Percentiles rank a stretch among this genome's conserved stretches.
Conservation (phyloP, 2,113 vertebrate genomes). For the Hipposideros armiger region DNA sequence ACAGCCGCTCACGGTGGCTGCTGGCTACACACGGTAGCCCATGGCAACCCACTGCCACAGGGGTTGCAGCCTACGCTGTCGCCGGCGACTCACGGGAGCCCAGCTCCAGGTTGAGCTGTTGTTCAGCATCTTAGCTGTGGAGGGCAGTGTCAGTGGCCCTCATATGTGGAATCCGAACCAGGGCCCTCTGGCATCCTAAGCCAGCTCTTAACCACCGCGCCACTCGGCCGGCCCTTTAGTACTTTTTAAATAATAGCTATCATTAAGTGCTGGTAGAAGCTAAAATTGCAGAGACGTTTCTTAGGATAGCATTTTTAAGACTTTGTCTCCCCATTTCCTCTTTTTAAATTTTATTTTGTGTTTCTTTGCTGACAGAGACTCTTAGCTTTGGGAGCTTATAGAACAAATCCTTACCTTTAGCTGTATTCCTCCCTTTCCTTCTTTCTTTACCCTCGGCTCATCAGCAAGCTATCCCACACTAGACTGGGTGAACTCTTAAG, state of each 20-base stretch:
- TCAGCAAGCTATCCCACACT: neutral
- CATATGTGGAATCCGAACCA: too few relatives aligned
- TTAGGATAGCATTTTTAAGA: conserved; percentile 4
- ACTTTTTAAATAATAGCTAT: conserved; percentile 7
- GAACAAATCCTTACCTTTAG: neutral
- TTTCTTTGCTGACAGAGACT: neutral
- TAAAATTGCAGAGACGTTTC: conserved; percentile 6
- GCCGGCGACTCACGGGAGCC: too few relatives aligned
- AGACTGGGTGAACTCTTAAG: neutral
- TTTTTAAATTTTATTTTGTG: neutral
- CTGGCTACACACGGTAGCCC: too few relatives aligned
- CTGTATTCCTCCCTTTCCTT: neutral
- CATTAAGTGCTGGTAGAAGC: neutral
- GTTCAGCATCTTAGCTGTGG: too few relatives aligned
- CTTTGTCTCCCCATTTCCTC: neutral
- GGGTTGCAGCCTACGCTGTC: too few relatives aligned
- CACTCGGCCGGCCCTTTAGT: neutral
- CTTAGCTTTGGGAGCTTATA: neutral
- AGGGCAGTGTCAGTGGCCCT: too few relatives aligned
- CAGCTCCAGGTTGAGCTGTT: too few relatives aligned
- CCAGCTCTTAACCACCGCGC: too few relatives aligned
- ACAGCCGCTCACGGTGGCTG: too few relatives aligned
- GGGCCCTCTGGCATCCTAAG: too few relatives aligned
- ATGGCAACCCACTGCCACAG: too few relatives aligned
- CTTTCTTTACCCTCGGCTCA: neutral